These are phyloP conservation scores for Noctua janthe DNA, from an alignment of 2,888 invertebrate species.

Conservation along the genomic window DNA sequence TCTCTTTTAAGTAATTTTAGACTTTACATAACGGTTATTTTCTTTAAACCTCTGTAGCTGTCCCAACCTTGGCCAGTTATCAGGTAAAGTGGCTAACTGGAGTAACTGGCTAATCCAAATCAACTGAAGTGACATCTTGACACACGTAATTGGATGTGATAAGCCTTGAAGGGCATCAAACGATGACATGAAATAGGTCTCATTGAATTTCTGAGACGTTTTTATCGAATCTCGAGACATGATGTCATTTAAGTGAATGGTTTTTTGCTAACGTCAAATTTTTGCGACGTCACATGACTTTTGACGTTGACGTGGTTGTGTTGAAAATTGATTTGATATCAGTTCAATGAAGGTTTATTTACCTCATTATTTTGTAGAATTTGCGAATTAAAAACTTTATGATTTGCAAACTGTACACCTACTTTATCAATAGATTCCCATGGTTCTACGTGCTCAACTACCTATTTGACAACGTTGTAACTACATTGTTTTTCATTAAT, in stretches of 20 bases:
- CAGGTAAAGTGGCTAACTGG: slow-evolving; percentile 33
- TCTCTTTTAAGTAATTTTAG: neutral
- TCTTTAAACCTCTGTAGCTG: slow-evolving; percentile 19
- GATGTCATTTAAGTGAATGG: neutral
- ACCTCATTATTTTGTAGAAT: neutral
- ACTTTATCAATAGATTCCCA: neutral
- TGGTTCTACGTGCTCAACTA: neutral
- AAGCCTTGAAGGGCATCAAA: slow-evolving; percentile 68
- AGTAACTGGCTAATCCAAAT: slow-evolving; percentile 49
- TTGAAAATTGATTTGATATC: neutral
- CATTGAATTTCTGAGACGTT: slow-evolving; percentile 28
- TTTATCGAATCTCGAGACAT: slow-evolving; percentile 14
- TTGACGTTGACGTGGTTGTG: neutral
- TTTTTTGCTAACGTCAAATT: slow-evolving; percentile 4
- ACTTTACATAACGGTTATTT: neutral
- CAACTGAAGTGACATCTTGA: slow-evolving; percentile 63
- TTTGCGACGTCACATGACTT: neutral
- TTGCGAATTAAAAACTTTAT: neutral
- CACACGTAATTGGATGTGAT: slow-evolving; percentile 71
- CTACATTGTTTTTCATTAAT: neutral
- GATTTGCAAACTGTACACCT: neutral
- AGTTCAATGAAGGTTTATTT: neutral
- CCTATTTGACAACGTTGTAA: neutral
- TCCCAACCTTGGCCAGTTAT: slow-evolving; percentile 49
- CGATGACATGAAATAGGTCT: slow-evolving; percentile 43